Conservation (phyloP, 2,888 invertebrate genomes). For the Nomada fucata region DNA sequence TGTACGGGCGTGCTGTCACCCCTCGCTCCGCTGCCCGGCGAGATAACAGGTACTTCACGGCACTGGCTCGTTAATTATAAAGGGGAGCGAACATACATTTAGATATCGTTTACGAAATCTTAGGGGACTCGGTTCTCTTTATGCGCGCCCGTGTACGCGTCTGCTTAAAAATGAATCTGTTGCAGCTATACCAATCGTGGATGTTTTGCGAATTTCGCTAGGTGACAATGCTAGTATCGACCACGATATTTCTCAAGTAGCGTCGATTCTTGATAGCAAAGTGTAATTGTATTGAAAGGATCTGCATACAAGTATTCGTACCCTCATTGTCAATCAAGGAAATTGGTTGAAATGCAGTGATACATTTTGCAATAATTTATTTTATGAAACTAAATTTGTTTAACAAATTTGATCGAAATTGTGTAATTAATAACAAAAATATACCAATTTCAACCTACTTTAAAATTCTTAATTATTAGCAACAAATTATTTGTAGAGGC, state of each 20-base stretch:
- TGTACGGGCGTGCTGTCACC: constrained; percentile 53
- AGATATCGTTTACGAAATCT: constrained; percentile 41
- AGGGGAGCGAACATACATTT: constrained; percentile 34
- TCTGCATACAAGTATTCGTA: too few species aligned
- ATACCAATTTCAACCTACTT: too few species aligned
- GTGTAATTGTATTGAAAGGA: neutral
- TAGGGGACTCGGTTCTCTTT: constrained; percentile 25
- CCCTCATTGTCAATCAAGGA: too few species aligned
- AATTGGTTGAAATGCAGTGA: too few species aligned
- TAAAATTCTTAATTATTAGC: too few species aligned
- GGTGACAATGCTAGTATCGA: too few species aligned
- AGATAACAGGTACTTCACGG: constrained; percentile 27
- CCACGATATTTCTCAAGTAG: neutral
- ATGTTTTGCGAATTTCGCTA: neutral
- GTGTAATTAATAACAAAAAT: too few species aligned
- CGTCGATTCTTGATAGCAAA: neutral
- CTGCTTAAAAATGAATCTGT: neutral
- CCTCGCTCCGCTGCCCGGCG: neutral
- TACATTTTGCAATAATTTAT: too few species aligned
- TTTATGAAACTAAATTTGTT: too few species aligned
- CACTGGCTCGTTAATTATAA: constrained; percentile 44
- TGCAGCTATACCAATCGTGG: constrained; percentile 13
- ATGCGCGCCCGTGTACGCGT: neutral
- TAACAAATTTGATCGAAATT: too few species aligned
- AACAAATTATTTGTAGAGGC: too few species aligned